These are phyloP conservation scores for Pachypanchax playfairii DNA, from an alignment of 2,113 vertebrate species.

Conservation along the genomic window DNA sequence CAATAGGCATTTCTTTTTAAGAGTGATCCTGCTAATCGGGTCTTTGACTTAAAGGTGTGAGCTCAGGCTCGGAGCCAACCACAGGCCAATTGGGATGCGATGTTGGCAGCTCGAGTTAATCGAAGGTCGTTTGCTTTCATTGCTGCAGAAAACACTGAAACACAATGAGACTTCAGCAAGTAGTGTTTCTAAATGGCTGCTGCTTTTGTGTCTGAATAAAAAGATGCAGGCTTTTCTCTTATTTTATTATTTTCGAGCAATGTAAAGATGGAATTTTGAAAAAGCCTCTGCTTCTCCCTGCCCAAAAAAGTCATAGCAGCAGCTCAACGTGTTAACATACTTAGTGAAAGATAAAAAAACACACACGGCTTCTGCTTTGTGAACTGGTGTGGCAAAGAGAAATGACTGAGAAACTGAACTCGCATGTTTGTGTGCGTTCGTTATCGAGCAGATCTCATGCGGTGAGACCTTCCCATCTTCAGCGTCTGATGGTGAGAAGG, in stretches of 20 bases:
- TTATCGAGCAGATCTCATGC: too few relatives aligned
- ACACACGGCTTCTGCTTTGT: too few relatives aligned
- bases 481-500: too few relatives aligned
- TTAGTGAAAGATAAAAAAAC: too few relatives aligned
- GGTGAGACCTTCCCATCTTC: too few relatives aligned
- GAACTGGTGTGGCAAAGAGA: too few relatives aligned
- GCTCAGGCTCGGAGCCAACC: slow-evolving; percentile 24
- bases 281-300: too few relatives aligned
- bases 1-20: slow-evolving; percentile 23
- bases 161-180: background rate
- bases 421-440: too few relatives aligned
- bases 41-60: slow-evolving; percentile 31
- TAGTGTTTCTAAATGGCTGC: background rate
- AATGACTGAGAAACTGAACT: too few relatives aligned
- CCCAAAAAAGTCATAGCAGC: too few relatives aligned
- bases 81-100: slow-evolving; percentile 22
- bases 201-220: background rate
- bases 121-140: slow-evolving; percentile 18
- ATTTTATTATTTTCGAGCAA: background rate
- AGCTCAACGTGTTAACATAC: too few relatives aligned
- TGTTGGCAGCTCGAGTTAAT: slow-evolving; percentile 27
- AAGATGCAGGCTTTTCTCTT: background rate
- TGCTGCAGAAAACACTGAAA: slow-evolving; percentile 19
- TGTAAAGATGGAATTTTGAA: background rate
- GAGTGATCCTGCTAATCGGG: slow-evolving; percentile 33